Base-by-base conservation (phyloP, 2,113 vertebrate species). In the Maccullochella peelii region DNA sequence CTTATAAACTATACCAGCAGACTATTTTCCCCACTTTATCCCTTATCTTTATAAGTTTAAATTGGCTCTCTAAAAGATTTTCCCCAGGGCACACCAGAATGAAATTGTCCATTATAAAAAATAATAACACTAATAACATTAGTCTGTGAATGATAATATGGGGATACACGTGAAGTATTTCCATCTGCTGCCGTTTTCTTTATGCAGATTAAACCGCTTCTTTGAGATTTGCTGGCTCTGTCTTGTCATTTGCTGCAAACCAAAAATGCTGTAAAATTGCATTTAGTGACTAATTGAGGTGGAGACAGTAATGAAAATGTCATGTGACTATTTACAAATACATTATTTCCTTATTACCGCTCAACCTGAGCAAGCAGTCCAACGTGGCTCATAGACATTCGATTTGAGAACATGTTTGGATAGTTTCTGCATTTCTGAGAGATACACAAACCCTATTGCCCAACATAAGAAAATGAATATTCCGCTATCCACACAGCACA, bases 91-190 rank as follows among this genome's bases (percentile, higher is more conserved):
- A 30, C 62, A 38, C 6, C 3, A 61, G 10, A 61, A 79, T 21
- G 6, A 42, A 52, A 59, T 44, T 76, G 40, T 61, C 36, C 15
- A 23, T 82, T 36, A n/a, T 72, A n/a, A n/a, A n/a, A 20, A 70
- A 82, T 8, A 73, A 57, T 18, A 36, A 23, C 5, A 40, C 25
- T 21, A 44, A 66, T 40, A 36, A 52, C 30, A 42, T 44, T 40
- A 7, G 23, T 36, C 2, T 54, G 0, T 30, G 58, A 57, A 49
- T 36, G 38, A 38, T 57, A 18, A 38, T 0, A 57, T 36, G 8
- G 33, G n/a, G 62, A 70, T 30, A 70, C 21, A 61, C 18, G 14
- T n/a, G 1, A 14, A 40, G 8, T 42, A 18, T 83, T 50, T 42
- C 8, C n/a, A 61, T 40, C 36, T 27, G 20, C 25, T 27, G 11